Base-by-base conservation (phyloP, 2,797 vertebrate species). In the Harpagifer antarcticus region DNA sequence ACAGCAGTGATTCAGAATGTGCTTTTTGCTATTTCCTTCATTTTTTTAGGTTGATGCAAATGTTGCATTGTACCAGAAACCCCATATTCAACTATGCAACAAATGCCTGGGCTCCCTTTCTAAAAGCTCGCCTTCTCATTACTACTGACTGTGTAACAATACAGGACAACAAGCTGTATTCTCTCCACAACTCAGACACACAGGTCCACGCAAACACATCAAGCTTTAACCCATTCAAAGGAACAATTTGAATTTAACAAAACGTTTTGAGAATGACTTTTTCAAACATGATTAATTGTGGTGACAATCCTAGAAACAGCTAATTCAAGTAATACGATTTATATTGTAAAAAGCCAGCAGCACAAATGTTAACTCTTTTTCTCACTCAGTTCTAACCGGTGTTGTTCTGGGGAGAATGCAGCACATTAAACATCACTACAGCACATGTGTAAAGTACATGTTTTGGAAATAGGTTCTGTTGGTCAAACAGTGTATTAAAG, bases 11-110 rank as follows among this genome's bases (percentile, higher is more conserved):
- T 95, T 94, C 94, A 95, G 96, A 96, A 95, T 94, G 94, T 95
- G 95, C 96, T 96, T 95, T 96, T 96, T 95, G 96, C 96, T 90
- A 89, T 94, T 94, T 93, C 44, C 84, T 90, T 61, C 91, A 27
- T 91, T 85, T 88, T 92, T 93, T 92, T 81, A 8, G 87, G 79
- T 88, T 91, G 94, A 94, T 91, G 80, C 94, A 90, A 93, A 94
- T 89, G 92, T 88, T 95, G 83, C 94, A 93, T 95, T 95, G 92
- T 96, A 95, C 95, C 92, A 96, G 95, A 96, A 95, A 95, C 94
- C 85, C 88, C 81, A 80, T 82, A 96, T 96, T 97, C 96, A 98
- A 97, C 98, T 99, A 99, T 99, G 98, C 98, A 99, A 99, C 96
- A 95, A 95, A 94, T 89, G 93, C 93, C 87, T 90, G 93, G 95